Evolutionary conservation across 2,888 invertebrate genomes (phyloP).

Genomic region (Idaea biselata): DNA sequence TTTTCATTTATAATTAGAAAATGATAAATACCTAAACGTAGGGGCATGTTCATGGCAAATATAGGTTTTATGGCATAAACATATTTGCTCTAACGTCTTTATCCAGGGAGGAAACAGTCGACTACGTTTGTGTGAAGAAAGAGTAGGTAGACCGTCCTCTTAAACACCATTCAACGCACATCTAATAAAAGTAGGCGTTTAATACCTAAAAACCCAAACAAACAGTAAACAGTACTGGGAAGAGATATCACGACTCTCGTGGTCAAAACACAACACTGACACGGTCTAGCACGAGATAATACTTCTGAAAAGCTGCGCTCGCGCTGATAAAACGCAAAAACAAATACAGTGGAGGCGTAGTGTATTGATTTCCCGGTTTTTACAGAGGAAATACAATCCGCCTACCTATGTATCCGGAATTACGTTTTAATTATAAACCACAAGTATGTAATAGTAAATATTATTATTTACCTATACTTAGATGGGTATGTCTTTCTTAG

Average conservation of each 20-base stretch:
- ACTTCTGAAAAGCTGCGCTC: background rate
- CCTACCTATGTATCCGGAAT: background rate
- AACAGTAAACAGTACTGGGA: constrained; percentile 1
- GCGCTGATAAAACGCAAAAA: background rate
- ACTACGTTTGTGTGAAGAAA: no score
- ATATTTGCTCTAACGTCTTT: no score
- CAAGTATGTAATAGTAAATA: no score
- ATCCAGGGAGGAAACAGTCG: no score
- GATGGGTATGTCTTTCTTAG: no score
- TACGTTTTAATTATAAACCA: background rate
- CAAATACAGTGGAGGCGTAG: background rate
- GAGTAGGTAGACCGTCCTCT: no score
- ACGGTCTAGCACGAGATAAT: background rate
- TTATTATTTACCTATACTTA: no score
- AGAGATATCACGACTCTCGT: background rate
- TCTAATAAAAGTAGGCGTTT: background rate
- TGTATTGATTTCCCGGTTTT: background rate
- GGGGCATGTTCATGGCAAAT: no score
- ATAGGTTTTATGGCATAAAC: no score
- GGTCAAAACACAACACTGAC: background rate
- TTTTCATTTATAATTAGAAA: no score
- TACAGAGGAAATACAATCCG: background rate
- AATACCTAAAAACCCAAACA: background rate
- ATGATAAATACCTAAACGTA: no score
- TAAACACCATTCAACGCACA: background rate